These are phyloP conservation scores for Hafferia zeledoni DNA, from an alignment of 2,797 vertebrate genomes.

Conservation along the genomic window DNA sequence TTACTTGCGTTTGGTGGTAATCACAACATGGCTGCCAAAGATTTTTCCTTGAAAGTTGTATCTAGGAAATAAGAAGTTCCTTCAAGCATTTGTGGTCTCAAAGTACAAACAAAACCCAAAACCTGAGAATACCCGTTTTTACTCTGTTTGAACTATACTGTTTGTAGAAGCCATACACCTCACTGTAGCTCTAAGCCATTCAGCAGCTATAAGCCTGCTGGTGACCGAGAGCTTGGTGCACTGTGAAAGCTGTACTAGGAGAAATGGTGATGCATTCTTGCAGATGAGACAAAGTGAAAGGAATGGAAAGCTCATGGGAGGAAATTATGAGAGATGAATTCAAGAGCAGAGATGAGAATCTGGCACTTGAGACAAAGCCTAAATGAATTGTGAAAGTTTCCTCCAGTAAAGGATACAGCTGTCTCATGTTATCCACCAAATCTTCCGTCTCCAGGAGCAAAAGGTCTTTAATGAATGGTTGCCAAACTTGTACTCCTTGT, in stretches of 20 bases:
- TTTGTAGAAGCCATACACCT: background rate
- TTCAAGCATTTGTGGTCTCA: background rate
- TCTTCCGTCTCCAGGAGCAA: constrained; percentile 29
- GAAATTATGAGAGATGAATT: constrained; percentile 41
- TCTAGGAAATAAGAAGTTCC: background rate
- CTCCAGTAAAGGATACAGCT: constrained; percentile 42
- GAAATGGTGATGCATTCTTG: background rate
- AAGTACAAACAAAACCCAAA: background rate
- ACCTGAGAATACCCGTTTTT: background rate
- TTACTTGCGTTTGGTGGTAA: background rate
- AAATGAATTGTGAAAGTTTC: constrained; percentile 41
- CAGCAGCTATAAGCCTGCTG: background rate
- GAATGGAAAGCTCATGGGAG: constrained; percentile 24
- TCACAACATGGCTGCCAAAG: background rate
- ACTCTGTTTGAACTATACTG: background rate
- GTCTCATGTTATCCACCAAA: constrained; percentile 36
- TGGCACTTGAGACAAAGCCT: constrained; percentile 39
- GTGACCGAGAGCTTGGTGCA: background rate
- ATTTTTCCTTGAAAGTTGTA: background rate
- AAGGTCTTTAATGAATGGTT: constrained; percentile 11
- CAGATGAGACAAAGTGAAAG: constrained; percentile 1
- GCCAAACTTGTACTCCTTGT: constrained; percentile 23
- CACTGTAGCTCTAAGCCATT: background rate
- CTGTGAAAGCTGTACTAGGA: background rate
- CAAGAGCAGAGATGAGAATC: constrained; percentile 25